Conservation (phyloP, 1,140 invertebrate genomes). For the Drosophila burlai region DNA sequence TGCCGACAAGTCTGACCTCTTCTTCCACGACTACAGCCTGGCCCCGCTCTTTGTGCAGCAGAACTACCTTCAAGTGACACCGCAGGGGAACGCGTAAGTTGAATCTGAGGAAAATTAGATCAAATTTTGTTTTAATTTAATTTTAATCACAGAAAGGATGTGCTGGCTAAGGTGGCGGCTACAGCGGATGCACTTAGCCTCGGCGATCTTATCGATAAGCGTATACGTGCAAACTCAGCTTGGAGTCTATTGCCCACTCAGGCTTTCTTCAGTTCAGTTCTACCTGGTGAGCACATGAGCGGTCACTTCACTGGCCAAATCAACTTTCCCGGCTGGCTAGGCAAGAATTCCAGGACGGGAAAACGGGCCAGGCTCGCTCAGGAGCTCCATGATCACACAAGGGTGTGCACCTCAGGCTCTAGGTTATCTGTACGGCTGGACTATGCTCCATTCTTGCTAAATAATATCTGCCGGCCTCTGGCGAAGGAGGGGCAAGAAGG, state of each 20-base stretch:
- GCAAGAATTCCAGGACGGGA: constrained; percentile 94
- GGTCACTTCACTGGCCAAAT: constrained; percentile 92
- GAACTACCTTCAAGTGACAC: constrained; percentile 94
- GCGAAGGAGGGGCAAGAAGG: constrained; percentile 89
- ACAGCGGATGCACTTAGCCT: constrained; percentile 94
- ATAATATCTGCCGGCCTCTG: constrained; percentile 91
- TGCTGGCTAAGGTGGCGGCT: constrained; percentile 90
- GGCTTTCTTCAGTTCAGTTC: constrained; percentile 95
- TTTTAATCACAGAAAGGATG: constrained; percentile 85
- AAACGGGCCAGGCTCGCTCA: constrained; percentile 94
- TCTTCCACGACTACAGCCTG: constrained; percentile 99
- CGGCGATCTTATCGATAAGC: constrained; percentile 94
- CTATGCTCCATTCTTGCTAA: constrained; percentile 91
- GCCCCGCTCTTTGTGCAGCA: constrained; percentile 98
- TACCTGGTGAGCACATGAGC: constrained; percentile 94
- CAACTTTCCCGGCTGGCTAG: constrained; percentile 97
- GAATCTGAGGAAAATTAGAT: background rate
- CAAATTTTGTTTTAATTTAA: background rate
- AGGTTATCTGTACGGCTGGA: constrained; percentile 93
- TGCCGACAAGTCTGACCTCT: constrained; percentile 95
- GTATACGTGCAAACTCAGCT: constrained; percentile 91
- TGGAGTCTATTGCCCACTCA: constrained; percentile 97
- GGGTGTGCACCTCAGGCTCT: constrained; percentile 91
- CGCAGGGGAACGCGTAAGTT: constrained; percentile 88
- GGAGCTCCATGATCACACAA: constrained; percentile 93